A percentile compares a stretch with the other conserved stretches of the same genome.
phyloP scores from a whole-genome alignment of 2,797 vertebrate genomes.

The Arctocebus calabarensis region DNA sequence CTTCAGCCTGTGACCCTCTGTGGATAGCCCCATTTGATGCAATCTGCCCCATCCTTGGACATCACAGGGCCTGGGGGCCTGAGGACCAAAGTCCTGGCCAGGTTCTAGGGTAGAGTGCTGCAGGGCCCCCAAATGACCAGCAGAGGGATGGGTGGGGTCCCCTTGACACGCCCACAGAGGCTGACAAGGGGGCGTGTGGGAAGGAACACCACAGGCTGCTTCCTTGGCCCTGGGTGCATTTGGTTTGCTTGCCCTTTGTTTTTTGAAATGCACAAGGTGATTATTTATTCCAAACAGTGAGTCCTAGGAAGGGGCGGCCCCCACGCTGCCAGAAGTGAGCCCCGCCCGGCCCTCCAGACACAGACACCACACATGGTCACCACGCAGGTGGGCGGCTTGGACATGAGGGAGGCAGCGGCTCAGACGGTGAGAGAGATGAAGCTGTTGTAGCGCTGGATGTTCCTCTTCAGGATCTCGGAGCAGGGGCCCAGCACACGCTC shows the following conservation, averaged over 20 bases:
- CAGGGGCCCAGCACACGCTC: conserved; percentile 97
- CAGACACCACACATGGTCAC: neutral
- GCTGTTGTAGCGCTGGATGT: conserved; percentile 99
- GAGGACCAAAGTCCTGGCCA: neutral
- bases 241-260: neutral
- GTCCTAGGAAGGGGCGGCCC: conserved; percentile 26
- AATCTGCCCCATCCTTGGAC: neutral
- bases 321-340: neutral
- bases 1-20: neutral
- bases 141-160: no score
- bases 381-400: fast-evolving
- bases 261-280: conserved; percentile 64
- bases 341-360: conserved; percentile 22
- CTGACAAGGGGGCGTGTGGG: neutral
- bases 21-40: neutral
- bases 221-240: neutral
- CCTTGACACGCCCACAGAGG: neutral
- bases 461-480: conserved; percentile 97
- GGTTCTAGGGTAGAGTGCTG: neutral
- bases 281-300: conserved; percentile 60
- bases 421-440: conserved; percentile 98
- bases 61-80: neutral
- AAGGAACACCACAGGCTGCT: neutral
- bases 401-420: conserved; percentile 45
- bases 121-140: neutral